Evolutionary conservation across 2,888 invertebrate genomes (phyloP).

Genomic region (Drosophila quinaria): DNA sequence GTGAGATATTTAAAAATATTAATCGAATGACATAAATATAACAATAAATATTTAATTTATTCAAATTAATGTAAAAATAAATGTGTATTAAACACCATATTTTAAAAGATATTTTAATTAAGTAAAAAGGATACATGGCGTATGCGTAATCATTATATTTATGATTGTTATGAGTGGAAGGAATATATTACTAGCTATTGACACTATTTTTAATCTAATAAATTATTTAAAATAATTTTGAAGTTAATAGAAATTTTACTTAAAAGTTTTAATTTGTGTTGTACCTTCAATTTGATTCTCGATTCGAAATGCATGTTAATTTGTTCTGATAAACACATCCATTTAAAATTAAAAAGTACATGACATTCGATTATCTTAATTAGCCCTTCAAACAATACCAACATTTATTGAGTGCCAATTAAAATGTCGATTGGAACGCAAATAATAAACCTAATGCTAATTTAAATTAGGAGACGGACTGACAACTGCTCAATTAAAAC

Average conservation of each 20-base stretch:
- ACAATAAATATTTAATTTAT: background rate
- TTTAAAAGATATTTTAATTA: background rate
- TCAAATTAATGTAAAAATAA: background rate
- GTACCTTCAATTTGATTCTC: background rate
- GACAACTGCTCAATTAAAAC: conserved; percentile 46
- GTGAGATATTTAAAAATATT: background rate
- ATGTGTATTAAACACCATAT: background rate
- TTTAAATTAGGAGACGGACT: conserved; percentile 36
- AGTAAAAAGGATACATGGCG: background rate
- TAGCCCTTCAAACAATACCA: conserved; percentile 5
- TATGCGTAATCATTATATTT: conserved; percentile 14
- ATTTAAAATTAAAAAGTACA: conserved; percentile 2
- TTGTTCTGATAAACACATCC: background rate
- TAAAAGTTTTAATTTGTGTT: background rate
- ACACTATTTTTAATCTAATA: background rate
- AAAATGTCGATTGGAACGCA: conserved; percentile 29
- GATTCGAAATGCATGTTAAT: background rate
- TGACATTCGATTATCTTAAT: conserved; percentile 1
- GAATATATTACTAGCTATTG: background rate
- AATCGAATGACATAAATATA: background rate
- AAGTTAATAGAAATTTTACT: background rate
- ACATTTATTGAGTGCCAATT: conserved; percentile 34
- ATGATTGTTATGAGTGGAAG: too few species aligned
- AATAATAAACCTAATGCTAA: conserved; percentile 32
- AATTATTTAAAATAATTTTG: background rate